A percentile compares a stretch with the other conserved stretches of the same genome.
These are phyloP conservation scores for Oophaga pumilio DNA, from an alignment of 2,113 vertebrate genomes.

Conservation along the genomic window DNA sequence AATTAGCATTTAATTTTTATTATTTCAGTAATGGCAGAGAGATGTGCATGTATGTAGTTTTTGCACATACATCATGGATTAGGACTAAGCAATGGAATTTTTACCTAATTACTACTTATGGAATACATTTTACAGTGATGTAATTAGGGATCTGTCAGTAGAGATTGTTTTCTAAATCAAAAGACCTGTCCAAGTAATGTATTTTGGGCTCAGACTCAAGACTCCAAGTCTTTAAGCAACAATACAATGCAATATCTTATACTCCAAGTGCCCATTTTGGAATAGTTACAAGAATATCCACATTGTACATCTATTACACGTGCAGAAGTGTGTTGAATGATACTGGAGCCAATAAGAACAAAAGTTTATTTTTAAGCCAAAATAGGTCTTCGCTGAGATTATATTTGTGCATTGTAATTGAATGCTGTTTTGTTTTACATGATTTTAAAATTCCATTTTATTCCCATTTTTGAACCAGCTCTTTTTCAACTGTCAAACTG, in stretches of 20 bases:
- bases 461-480: neutral
- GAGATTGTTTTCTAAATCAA: conserved; percentile 42
- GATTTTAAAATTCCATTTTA: neutral
- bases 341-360: conserved; percentile 25
- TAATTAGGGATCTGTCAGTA: conserved; percentile 30
- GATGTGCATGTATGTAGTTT: neutral
- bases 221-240: conserved; percentile 13
- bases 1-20: too few species aligned
- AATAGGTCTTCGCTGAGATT: neutral
- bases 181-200: conserved; percentile 18
- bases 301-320: conserved; percentile 5
- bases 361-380: conserved; percentile 11
- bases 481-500: neutral
- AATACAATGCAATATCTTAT: conserved; percentile 1
- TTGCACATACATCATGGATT: neutral
- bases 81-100: neutral
- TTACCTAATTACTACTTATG: neutral
- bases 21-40: too few species aligned
- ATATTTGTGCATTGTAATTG: neutral
- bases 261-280: conserved; percentile 33
- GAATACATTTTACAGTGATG: neutral
- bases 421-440: neutral
- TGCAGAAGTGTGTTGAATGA: conserved; percentile 39
- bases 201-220: conserved; percentile 11
- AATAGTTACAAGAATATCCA: conserved; percentile 19